Percentiles rank a stretch among this genome's conserved stretches.
These are phyloP conservation scores for Choloepus didactylus DNA, from an alignment of 2,797 vertebrate species.

Conservation along the genomic window DNA sequence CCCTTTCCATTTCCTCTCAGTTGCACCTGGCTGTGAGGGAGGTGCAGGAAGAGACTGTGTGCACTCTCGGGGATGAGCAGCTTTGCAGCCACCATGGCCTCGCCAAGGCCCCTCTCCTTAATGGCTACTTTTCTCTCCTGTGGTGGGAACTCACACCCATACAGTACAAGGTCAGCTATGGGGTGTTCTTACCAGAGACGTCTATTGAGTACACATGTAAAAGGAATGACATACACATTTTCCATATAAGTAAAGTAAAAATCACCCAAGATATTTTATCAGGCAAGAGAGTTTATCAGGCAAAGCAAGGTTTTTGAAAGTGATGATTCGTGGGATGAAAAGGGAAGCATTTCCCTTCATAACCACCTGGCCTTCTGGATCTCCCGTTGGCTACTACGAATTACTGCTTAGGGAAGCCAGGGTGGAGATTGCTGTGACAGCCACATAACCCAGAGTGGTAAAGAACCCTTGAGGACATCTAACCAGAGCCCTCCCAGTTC, in stretches of 20 bases:
- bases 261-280: not conserved
- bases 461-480: not conserved
- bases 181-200: not conserved
- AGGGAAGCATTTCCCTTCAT: not conserved
- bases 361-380: not conserved
- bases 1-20: not conserved
- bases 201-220: not conserved
- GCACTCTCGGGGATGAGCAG: accelerated
- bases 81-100: not conserved
- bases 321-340: not conserved
- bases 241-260: not conserved
- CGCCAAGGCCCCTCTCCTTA: accelerated
- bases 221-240: not conserved
- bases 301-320: not conserved
- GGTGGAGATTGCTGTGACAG: not conserved
- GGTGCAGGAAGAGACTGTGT: accelerated
- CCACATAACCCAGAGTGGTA: not conserved
- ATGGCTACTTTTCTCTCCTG: not conserved
- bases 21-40: not conserved
- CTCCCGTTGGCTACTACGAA: not conserved
- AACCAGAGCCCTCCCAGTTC: too few species aligned
- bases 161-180: not conserved
- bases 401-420: not conserved
- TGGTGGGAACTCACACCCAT: not conserved
- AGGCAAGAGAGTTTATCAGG: not conserved